Percentiles rank a stretch among this genome's conserved stretches.
Evolutionary conservation across 23 tunicate species (phyloP).

Genomic region (Trididemnum miniatum): DNA sequence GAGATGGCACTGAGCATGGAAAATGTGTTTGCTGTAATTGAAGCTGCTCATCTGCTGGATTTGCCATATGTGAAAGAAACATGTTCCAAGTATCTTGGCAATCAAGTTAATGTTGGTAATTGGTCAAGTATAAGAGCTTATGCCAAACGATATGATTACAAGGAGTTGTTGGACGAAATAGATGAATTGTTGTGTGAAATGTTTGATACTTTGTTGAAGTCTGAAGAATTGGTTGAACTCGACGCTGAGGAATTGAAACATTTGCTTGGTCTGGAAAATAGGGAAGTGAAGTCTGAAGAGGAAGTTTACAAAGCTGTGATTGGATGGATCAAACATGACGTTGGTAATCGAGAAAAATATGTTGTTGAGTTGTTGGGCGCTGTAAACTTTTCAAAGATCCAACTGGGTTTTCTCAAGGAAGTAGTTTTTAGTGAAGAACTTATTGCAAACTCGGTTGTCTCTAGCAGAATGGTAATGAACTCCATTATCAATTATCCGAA

Average conservation of each 20-base stretch:
- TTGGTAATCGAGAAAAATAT: neutral
- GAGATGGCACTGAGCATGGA: neutral
- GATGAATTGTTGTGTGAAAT: neutral
- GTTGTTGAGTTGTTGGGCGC: neutral
- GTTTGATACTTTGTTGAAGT: neutral
- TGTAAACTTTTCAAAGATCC: neutral
- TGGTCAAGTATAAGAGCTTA: neutral
- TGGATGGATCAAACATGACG: conserved; percentile 9
- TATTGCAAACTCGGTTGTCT: neutral
- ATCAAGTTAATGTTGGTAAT: neutral
- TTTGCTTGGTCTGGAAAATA: neutral
- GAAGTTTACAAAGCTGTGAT: neutral
- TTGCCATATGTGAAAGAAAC: neutral
- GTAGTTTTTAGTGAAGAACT: neutral
- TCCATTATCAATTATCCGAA: neutral
- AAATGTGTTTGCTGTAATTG: neutral
- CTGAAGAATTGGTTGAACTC: neutral
- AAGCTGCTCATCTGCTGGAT: neutral
- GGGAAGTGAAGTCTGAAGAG: neutral
- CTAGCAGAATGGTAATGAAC: too few relatives aligned
- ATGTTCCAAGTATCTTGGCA: neutral
- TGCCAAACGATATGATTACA: neutral
- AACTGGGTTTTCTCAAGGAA: neutral
- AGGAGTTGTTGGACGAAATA: neutral
- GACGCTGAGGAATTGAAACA: neutral